phyloP scores from a whole-genome alignment of 1,140 invertebrate species.

The Drosophila chauvacae region DNA sequence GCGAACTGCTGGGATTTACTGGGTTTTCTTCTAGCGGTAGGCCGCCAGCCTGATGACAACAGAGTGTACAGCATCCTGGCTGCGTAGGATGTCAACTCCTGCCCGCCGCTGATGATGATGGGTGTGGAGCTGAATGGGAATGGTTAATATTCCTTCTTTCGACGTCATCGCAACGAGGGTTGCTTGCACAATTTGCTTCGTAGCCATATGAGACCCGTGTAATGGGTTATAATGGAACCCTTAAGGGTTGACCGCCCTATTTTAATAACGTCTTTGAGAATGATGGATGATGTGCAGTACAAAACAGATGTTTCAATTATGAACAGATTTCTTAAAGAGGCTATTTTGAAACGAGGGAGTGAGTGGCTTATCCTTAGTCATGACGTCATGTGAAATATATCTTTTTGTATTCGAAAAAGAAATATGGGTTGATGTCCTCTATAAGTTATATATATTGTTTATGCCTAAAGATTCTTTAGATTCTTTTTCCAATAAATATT shows the following conservation, averaged over 20 bases:
- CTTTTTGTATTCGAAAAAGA: neutral
- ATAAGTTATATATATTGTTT: too few relatives aligned
- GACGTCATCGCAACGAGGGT: constrained; percentile 65
- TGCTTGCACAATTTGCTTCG: constrained; percentile 44
- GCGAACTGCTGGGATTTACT: constrained; percentile 13
- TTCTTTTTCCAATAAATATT: too few relatives aligned
- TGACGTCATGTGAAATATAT: neutral
- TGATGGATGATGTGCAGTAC: constrained; percentile 54
- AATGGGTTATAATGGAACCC: constrained; percentile 46
- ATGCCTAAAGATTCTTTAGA: too few relatives aligned
- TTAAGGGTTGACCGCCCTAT: constrained; percentile 31
- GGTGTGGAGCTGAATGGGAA: neutral
- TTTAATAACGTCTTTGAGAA: constrained; percentile 37
- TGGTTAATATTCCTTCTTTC: constrained; percentile 10
- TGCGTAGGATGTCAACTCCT: constrained; percentile 56
- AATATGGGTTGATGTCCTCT: neutral
- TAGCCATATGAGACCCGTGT: constrained; percentile 33
- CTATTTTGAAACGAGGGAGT: neutral
- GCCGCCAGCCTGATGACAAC: constrained; percentile 57
- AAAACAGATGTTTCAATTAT: constrained; percentile 61
- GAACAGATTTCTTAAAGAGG: constrained; percentile 24
- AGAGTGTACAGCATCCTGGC: constrained; percentile 46
- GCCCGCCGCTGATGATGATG: constrained; percentile 38
- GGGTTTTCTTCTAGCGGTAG: constrained; percentile 12
- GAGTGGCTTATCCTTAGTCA: neutral